Evolutionary conservation across 1,140 invertebrate genomes (phyloP).

Genomic region (Heliconius hermathena): DNA sequence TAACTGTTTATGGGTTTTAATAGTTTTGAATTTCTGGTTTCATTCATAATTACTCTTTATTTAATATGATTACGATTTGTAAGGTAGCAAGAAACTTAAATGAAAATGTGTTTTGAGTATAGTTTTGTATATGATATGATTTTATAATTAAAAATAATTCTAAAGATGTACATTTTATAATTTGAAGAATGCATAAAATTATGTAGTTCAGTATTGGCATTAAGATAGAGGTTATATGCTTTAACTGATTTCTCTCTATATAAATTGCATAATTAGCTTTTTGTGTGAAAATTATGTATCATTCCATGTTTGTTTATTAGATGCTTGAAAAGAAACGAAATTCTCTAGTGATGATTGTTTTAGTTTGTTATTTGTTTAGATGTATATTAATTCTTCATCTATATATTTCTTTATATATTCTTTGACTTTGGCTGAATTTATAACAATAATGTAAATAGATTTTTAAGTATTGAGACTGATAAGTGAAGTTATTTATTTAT

Average conservation of each 20-base stretch:
- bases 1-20: background rate
- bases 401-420: constrained; percentile 50
- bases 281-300: constrained; percentile 59
- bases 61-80: background rate
- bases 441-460: constrained; percentile 76
- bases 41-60: background rate
- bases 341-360: constrained; percentile 30
- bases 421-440: constrained; percentile 67
- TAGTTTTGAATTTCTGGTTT: background rate
- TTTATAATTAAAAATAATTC: background rate
- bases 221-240: constrained; percentile 54
- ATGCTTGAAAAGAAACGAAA: constrained; percentile 22
- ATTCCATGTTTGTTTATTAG: constrained; percentile 54
- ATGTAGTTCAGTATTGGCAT: constrained; percentile 46
- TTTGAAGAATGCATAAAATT: constrained; percentile 3
- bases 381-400: constrained; percentile 40
- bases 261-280: constrained; percentile 45
- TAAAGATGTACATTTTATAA: constrained; percentile 19
- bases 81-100: background rate
- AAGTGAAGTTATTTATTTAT: constrained; percentile 79
- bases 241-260: constrained; percentile 54
- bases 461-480: constrained; percentile 79
- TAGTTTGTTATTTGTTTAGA: constrained; percentile 32
- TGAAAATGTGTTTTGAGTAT: background rate
- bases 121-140: constrained; percentile 15